Evolutionary conservation across 1,140 invertebrate genomes (phyloP).

Genomic region (Orchesella cincta): DNA sequence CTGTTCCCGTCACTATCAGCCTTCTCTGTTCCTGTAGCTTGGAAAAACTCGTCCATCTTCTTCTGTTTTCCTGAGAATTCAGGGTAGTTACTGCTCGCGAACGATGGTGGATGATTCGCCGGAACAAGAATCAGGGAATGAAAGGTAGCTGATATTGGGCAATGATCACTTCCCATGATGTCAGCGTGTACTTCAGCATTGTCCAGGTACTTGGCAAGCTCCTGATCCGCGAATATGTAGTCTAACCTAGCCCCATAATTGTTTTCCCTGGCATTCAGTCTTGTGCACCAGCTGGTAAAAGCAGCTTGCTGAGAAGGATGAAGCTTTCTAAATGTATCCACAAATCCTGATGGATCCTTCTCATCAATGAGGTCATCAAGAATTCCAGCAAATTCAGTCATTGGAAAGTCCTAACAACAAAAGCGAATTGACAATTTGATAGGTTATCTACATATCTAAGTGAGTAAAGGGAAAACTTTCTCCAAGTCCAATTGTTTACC

Average conservation of each 20-base stretch:
- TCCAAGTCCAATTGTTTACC: too few relatives aligned
- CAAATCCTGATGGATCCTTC: constrained; percentile 53
- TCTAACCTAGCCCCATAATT: constrained; percentile 65
- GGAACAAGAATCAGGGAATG: constrained; percentile 51
- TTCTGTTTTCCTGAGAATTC: constrained; percentile 62
- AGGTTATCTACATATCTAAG: too few relatives aligned
- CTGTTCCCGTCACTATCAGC: too few relatives aligned
- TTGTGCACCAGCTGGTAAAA: constrained; percentile 63
- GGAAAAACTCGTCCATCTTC: constrained; percentile 58
- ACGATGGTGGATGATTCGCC: constrained; percentile 54
- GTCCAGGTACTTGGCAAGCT: constrained; percentile 54
- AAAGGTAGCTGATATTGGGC: constrained; percentile 60
- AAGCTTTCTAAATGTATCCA: constrained; percentile 61
- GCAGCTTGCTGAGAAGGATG: constrained; percentile 58
- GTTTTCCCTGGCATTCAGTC: constrained; percentile 57
- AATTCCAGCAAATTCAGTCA: constrained; percentile 56
- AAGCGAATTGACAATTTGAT: too few relatives aligned
- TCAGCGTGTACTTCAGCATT: constrained; percentile 58
- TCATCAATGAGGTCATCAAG: constrained; percentile 55
- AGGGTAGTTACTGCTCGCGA: constrained; percentile 61
- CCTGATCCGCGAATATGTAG: constrained; percentile 60
- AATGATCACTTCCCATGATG: constrained; percentile 65
- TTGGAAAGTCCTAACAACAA: constrained; percentile 53
- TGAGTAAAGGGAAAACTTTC: too few relatives aligned
- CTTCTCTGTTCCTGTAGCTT: too few relatives aligned